Conservation (phyloP, 2,888 invertebrate species). For the Chaetoderma sp. region DNA sequence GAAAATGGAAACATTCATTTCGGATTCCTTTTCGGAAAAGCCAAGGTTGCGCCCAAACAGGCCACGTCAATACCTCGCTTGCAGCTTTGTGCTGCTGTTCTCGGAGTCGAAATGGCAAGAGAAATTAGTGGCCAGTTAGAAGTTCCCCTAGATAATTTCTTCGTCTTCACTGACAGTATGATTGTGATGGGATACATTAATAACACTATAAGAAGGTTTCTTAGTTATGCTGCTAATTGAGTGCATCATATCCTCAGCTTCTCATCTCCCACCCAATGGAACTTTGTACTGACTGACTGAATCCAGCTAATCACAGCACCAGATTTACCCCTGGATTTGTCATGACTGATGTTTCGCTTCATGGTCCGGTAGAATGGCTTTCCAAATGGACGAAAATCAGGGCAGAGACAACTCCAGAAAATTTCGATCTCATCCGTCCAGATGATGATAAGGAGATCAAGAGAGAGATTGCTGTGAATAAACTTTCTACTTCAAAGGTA, state of each 20-base stretch:
- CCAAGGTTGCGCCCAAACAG: constrained; percentile 28
- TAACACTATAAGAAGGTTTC: constrained; percentile 14
- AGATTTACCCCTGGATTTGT: not conserved
- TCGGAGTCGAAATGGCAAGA: constrained; percentile 7
- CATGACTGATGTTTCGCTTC: no score
- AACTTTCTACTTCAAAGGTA: not conserved
- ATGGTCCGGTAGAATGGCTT: no score
- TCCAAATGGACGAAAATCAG: no score
- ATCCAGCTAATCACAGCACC: constrained; percentile 9
- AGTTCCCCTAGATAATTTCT: not conserved
- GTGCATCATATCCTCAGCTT: constrained; percentile 15
- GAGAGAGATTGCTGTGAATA: not conserved
- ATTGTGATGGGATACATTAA: constrained; percentile 6
- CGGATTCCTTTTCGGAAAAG: constrained; percentile 22
- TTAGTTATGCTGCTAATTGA: constrained; percentile 22
- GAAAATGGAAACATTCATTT: not conserved
- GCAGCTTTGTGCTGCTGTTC: constrained; percentile 21
- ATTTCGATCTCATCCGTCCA: not conserved
- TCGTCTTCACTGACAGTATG: constrained; percentile 1
- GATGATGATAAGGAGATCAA: not conserved
- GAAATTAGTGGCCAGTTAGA: not conserved
- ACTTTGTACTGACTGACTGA: not conserved
- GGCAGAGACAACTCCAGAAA: no score
- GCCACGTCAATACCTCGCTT: constrained; percentile 20
- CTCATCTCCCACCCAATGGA: constrained; percentile 6